A percentile compares a stretch with the other conserved stretches of the same genome.
phyloP scores from a whole-genome alignment of 2,888 invertebrate species.

The Brachyptera risi region DNA sequence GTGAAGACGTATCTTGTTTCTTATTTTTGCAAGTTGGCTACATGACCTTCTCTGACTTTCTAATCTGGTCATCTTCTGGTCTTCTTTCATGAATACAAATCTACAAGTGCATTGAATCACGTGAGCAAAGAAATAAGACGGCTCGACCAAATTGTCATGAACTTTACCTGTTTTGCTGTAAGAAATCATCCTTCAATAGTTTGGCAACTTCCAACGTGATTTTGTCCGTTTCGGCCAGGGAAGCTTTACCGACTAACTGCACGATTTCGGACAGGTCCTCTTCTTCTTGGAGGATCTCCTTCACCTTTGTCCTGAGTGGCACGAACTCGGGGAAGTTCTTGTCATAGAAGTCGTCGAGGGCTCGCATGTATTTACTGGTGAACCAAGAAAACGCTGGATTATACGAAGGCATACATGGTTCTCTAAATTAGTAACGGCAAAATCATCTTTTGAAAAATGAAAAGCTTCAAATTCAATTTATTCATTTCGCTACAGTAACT shows the following conservation, averaged over 20 bases:
- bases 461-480: background rate
- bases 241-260: slow-evolving; percentile 98
- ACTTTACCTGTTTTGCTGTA: slow-evolving; percentile 99
- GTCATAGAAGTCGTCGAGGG: slow-evolving; percentile 98
- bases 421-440: too few species aligned
- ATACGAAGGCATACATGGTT: too few species aligned
- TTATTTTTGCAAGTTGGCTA: too few species aligned
- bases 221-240: slow-evolving; percentile 97
- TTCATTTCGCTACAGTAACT: background rate
- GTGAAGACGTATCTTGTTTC: too few species aligned
- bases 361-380: slow-evolving; percentile 93
- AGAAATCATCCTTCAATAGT: slow-evolving; percentile 96
- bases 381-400: too few species aligned
- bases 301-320: slow-evolving; percentile 91
- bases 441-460: too few species aligned
- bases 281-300: slow-evolving; percentile 96
- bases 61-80: too few species aligned
- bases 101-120: too few species aligned
- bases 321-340: slow-evolving; percentile 98
- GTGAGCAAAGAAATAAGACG: too few species aligned
- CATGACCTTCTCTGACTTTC: too few species aligned
- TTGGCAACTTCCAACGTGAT: slow-evolving; percentile 99
- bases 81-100: too few species aligned
- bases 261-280: slow-evolving; percentile 99
- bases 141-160: too few species aligned